Conservation (phyloP, 2,797 vertebrate species). For the Emydoidea blandingii region DNA sequence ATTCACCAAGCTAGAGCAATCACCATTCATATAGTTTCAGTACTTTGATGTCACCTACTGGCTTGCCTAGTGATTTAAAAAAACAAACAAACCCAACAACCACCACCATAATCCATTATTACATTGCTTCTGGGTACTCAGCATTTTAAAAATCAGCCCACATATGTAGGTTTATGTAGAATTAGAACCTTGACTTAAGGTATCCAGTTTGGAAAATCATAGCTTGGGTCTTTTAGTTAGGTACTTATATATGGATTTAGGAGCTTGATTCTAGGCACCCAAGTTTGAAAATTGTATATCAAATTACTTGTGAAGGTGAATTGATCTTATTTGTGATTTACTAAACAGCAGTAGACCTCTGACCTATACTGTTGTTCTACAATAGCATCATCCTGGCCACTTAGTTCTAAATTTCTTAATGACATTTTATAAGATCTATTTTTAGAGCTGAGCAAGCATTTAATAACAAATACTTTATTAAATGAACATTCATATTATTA, state of each 20-base stretch:
- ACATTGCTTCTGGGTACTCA: accelerated
- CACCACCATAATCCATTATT: background rate
- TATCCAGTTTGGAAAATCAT: background rate
- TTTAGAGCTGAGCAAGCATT: constrained; percentile 40
- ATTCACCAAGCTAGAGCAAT: background rate
- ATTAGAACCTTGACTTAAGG: background rate
- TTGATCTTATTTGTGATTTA: background rate
- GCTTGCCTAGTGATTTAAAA: background rate
- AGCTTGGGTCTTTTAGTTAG: background rate
- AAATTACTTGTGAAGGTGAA: background rate
- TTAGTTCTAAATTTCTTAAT: constrained; percentile 47
- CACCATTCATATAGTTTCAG: background rate
- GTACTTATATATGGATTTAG: background rate
- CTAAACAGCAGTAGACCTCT: background rate
- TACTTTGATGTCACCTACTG: background rate
- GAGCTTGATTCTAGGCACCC: background rate
- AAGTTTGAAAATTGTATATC: background rate
- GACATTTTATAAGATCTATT: constrained; percentile 61
- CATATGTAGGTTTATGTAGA: background rate
- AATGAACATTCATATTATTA: background rate
- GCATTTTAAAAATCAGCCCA: background rate
- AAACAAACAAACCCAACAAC: accelerated
- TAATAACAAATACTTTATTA: constrained; percentile 60
- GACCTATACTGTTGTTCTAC: background rate
- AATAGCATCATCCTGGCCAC: accelerated